Base-by-base conservation (phyloP, 1,140 invertebrate species). In the Helicoverpa armigera region DNA sequence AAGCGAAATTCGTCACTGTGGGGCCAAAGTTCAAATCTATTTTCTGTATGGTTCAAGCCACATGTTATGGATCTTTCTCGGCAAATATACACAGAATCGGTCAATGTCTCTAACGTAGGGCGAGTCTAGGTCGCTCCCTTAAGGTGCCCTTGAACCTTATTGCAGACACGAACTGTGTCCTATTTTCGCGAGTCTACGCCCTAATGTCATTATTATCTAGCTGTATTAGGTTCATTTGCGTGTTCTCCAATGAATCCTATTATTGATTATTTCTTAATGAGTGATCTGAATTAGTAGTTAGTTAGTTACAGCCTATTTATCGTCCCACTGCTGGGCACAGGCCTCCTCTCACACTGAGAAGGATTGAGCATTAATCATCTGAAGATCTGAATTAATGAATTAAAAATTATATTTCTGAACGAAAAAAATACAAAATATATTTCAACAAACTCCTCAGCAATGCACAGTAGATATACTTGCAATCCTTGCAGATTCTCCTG, bases 71-170 rank as follows among this genome's bases (percentile, higher is more conserved):
- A 70, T 43, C 12, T 65, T 29, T 72, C 54, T 31, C 18, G 13
- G 2, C 50, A 54, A 72, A 67, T 67, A 67, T 18, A n/a, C 3
- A 7, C n/a, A 18, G 50, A 18, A 14, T 29, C 48, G 50, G 35
- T 7, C 35, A 43, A 9, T 43, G 35, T 9, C 35, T 9, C 35
- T 43, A 9, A 43, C 5, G 9, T 54, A 16, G 13, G 70, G 35
- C 31, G 14, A 43, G 53, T 73, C 54, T 14, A 43, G 35, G 35
- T 1, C 70, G 43, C 54, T 73, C 53, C 70, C 70, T 35, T 73
- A 73, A n/a, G 13, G 5, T 58, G 70, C 53, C 70, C 70, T 73
- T 73, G 70, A 73, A 29, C 53, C 31, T 43, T 73, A 58, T 51
- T 54, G 7, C 14, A 53, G 67, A 31, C 10, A 10, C 70, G n/a